Evolutionary conservation across 1,140 invertebrate species (phyloP), one percentile per base, ranked within the genome.

Genomic region (Cyclina sinensis): DNA sequence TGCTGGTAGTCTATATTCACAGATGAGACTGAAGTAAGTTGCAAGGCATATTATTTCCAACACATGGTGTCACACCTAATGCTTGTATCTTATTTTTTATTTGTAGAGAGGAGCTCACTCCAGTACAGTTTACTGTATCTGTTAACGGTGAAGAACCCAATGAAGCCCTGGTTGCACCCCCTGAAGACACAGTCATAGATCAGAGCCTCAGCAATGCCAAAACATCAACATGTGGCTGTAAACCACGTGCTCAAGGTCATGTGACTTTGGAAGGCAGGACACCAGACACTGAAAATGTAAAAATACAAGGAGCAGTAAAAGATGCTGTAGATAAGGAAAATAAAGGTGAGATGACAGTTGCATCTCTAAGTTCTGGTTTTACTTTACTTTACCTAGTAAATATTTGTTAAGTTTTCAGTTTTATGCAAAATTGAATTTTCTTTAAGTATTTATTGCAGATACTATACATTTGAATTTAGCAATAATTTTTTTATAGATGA

Each of bases 211-310:
- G 7, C 21, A 16, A 57, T 14, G 78, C 86, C 11, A 37, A 59
- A 21, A 88, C 86, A 24, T 35, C 65, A 21, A 88, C 65, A 11
- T 88, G 86, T 32, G 79, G 80, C 18, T 88, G 86, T 76, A 59
- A 32, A 32, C 86, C 86, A 37, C 59, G 68, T 35, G 86, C 79
- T 21, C 18, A 83, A 43, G 86, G 86, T 16, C 79, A 88, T 51
- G 76, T 88, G 27, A 83, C 51, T 7, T 37, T 88, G 21, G 48
- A 35, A 30, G 86, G 86, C 16, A 76, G 74, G 27, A 82, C 79
- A 18, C 11, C 43, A 27, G 65, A 68, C n/a, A 76, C 65, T 3
- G 79, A 74, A 14, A 11, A 48, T 18, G n/a, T 51, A 0, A 73
- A 54, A 35, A 83, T 88, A 35, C n/a, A 37, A 27, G 32, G 57